Conservation (phyloP, 2,888 invertebrate species). For the Thymelicus acteon region DNA sequence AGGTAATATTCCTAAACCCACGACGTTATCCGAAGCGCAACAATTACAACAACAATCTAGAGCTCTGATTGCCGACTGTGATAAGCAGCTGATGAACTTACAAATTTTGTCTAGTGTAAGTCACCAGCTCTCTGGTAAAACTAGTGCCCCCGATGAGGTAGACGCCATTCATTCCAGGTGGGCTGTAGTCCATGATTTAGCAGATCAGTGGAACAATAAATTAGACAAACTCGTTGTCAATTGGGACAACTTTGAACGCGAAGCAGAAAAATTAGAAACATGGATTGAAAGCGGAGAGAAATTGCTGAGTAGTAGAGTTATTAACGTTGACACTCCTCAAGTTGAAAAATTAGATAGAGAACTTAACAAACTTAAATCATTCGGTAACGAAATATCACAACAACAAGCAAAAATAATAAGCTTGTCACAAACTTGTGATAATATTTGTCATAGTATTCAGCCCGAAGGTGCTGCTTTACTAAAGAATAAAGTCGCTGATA, state of each 20-base stretch:
- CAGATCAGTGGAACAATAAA: slow-evolving; percentile 91
- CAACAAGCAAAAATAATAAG: slow-evolving; percentile 93
- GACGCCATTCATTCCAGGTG: slow-evolving; percentile 93
- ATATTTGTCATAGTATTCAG: slow-evolving; percentile 90
- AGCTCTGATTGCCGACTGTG: slow-evolving; percentile 91
- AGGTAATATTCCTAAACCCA: slow-evolving; percentile 89
- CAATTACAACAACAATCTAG: slow-evolving; percentile 89
- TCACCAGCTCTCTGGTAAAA: slow-evolving; percentile 90
- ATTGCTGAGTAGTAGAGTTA: slow-evolving; percentile 82
- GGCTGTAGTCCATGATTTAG: slow-evolving; percentile 92
- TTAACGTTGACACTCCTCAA: slow-evolving; percentile 88
- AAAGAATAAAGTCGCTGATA: slow-evolving; percentile 89
- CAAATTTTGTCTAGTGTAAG: slow-evolving; percentile 90
- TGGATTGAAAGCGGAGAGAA: slow-evolving; percentile 91
- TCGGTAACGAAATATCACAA: slow-evolving; percentile 93
- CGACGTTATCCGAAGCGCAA: slow-evolving; percentile 92
- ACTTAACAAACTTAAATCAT: slow-evolving; percentile 90
- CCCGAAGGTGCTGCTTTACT: slow-evolving; percentile 90
- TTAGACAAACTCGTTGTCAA: slow-evolving; percentile 90
- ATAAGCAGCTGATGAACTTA: slow-evolving; percentile 89
- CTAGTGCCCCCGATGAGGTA: slow-evolving; percentile 92
- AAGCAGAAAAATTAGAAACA: slow-evolving; percentile 89
- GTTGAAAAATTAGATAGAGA: slow-evolving; percentile 91
- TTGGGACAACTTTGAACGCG: slow-evolving; percentile 93
- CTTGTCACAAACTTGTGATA: slow-evolving; percentile 91